Base-by-base conservation (phyloP, 2,797 vertebrate genomes). In the Dipus sagitta region DNA sequence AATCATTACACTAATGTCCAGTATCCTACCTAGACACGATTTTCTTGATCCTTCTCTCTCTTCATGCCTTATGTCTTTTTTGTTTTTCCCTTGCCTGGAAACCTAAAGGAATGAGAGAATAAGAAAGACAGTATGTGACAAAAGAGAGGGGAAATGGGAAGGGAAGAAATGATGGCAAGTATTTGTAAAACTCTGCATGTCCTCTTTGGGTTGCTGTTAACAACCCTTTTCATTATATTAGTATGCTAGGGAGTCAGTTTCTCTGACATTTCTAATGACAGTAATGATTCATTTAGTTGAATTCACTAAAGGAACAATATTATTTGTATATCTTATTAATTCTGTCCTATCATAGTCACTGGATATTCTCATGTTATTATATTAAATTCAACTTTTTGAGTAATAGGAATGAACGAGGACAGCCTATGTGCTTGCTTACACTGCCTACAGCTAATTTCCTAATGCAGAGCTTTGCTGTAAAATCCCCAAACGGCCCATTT, bases 381-480 rank as follows among this genome's bases (percentile, higher is more conserved):
- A 80, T 60, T 86, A 80, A 80, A 68, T 82, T 38, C 10, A 38
- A 3, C 13, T 85, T 62, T 85, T 52, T 52, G n/a, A 89, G 21
- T 88, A 90, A 67, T 32, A 20, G 60, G 34, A 90, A 68, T 21
- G 23, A 58, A 60, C 58, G 21, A 64, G 58, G 38, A 79, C 83
- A 79, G 2, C 54, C 11, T 77, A 2, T 74, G 5, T 93, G 62
- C 65, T 87, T 92, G 79, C 58, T 80, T 83, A 24, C 86, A 8
- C 60, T 58, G 34, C 78, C 38, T 67, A 71, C 38, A 60, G 47
- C 34, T 71, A 83, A 93, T 93, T 95, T 94, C 18, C 78, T 68
- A 20, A 68, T 47, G 67, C n/a, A 80, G 58, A 83, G 18, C n/a
- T 94, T 93, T 91, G 23, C 65, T 94, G 90, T 92, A 92, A 90